Percentiles rank a stretch among this genome's conserved stretches.
These are phyloP conservation scores for Lerema accius DNA, from an alignment of 1,140 invertebrate genomes.

Conservation along the genomic window DNA sequence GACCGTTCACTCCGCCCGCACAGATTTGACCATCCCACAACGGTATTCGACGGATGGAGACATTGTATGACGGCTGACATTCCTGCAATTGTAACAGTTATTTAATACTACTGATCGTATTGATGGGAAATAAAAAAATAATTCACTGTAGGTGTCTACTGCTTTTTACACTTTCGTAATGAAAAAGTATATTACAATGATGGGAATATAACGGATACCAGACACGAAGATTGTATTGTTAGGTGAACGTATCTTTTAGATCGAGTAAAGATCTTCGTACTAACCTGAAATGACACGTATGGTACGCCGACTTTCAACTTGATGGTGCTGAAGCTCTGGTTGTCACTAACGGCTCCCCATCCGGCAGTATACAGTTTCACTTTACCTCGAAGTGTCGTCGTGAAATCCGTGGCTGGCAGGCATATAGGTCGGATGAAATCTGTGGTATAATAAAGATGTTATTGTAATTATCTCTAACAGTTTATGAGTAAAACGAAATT, in stretches of 20 bases:
- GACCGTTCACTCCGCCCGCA: slow-evolving; percentile 60
- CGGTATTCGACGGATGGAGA: slow-evolving; percentile 50
- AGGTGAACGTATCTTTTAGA: too few species aligned
- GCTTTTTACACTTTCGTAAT: too few species aligned
- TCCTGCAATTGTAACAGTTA: slow-evolving; percentile 75
- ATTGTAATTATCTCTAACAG: not conserved
- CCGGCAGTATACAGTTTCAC: slow-evolving; percentile 70
- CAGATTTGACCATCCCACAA: slow-evolving; percentile 64
- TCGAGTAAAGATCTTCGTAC: too few species aligned
- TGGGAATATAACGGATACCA: too few species aligned
- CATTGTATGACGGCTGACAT: slow-evolving; percentile 77
- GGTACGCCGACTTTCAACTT: slow-evolving; percentile 65
- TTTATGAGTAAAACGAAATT: too few species aligned
- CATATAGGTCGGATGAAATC: slow-evolving; percentile 71
- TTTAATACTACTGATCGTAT: too few species aligned
- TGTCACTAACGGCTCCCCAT: slow-evolving; percentile 76
- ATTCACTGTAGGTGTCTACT: too few species aligned
- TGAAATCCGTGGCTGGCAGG: slow-evolving; percentile 50
- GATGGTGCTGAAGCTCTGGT: slow-evolving; percentile 61
- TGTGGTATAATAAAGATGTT: too few species aligned
- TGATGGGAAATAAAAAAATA: too few species aligned
- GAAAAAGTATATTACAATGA: too few species aligned
- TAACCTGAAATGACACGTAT: slow-evolving; percentile 26
- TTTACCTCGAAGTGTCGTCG: not conserved
- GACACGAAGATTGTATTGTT: too few species aligned